These are phyloP conservation scores for Myodes glareolus DNA, from an alignment of 2,113 vertebrate species.

Conservation along the genomic window DNA sequence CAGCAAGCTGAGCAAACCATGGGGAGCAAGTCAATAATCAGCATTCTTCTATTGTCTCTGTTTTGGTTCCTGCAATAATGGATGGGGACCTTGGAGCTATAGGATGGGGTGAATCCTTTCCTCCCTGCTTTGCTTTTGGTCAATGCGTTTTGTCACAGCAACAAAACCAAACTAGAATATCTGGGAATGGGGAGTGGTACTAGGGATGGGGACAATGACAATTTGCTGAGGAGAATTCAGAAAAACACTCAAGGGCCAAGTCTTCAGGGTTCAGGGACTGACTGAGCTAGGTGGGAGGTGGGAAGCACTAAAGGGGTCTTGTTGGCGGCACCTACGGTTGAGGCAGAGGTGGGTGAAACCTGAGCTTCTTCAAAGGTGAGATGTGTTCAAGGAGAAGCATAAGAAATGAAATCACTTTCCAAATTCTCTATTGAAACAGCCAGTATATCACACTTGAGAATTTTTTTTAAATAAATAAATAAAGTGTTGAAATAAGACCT, in stretches of 20 bases:
- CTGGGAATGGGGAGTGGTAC: background rate
- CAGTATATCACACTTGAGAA: background rate
- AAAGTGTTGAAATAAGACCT: constrained; percentile 33
- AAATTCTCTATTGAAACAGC: constrained; percentile 35
- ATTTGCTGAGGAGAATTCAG: background rate
- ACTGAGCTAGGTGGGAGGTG: background rate
- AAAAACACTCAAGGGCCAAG: background rate
- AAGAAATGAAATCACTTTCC: background rate
- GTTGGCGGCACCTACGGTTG: background rate
- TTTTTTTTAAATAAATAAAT: background rate
- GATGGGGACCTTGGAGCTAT: background rate
- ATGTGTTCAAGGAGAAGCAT: background rate
- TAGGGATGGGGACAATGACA: background rate
- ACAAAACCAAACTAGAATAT: background rate
- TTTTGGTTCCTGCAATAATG: background rate
- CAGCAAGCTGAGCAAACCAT: background rate
- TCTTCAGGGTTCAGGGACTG: background rate
- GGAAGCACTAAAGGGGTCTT: background rate
- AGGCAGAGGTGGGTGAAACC: background rate
- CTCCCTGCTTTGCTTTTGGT: background rate
- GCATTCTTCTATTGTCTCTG: background rate
- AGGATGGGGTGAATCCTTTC: background rate
- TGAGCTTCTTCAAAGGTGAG: background rate
- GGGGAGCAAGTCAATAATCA: background rate
- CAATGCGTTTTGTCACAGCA: background rate